A percentile compares a stretch with the other conserved stretches of the same genome.
Conservation (phyloP, 2,888 invertebrate species). For the Acanthoscelides obtectus region DNA sequence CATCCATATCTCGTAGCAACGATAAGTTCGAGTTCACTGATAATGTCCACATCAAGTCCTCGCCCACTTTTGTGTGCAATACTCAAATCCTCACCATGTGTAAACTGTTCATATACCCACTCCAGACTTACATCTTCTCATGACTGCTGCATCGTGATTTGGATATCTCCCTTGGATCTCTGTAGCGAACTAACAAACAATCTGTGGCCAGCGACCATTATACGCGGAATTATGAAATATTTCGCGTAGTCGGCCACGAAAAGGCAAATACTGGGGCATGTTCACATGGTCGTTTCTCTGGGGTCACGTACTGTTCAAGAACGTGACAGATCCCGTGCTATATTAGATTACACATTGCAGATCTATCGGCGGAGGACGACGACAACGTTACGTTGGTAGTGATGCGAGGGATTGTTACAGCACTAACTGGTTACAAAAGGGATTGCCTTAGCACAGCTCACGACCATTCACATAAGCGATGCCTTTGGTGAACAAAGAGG, state of each 20-base stretch:
- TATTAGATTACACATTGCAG: slow-evolving; percentile 46
- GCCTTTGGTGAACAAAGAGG: no score
- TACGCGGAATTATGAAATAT: background rate
- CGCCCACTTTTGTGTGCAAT: no score
- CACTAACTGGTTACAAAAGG: background rate
- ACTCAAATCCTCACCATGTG: background rate
- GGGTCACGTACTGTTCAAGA: slow-evolving; percentile 46
- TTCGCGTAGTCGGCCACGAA: slow-evolving; percentile 14
- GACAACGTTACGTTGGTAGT: background rate
- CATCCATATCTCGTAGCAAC: no score
- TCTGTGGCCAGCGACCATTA: background rate
- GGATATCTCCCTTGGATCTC: background rate
- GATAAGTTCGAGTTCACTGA: no score
- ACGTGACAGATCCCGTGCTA: slow-evolving; percentile 47
- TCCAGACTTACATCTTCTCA: background rate
- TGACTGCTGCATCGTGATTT: background rate
- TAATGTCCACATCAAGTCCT: no score
- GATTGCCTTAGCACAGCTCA: no score
- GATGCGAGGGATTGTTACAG: background rate
- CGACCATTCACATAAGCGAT: no score
- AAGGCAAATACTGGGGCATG: slow-evolving; percentile 40
- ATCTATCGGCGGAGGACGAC: slow-evolving; percentile 14
- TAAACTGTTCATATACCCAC: background rate
- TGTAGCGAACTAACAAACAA: background rate
- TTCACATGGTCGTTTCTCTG: slow-evolving; percentile 43